Conservation (phyloP, 2,113 vertebrate genomes). For the Lota lota region DNA sequence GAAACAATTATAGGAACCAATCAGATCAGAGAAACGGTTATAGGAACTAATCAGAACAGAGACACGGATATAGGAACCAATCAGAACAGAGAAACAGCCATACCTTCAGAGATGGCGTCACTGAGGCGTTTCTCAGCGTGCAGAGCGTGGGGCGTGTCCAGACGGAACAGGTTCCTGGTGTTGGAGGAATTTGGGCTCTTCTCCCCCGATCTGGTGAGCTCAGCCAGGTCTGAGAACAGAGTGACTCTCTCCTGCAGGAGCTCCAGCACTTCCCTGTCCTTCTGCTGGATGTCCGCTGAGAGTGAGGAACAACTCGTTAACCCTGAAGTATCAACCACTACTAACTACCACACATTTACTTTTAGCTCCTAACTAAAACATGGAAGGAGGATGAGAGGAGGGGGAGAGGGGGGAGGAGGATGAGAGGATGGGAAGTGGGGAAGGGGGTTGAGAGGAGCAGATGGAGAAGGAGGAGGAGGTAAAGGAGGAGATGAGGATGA, state of each 20-base stretch:
- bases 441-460: constrained; percentile 40
- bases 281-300: constrained; percentile 86
- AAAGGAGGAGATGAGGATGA: no score
- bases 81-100: not conserved
- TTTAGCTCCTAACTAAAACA: no score
- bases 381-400: not conserved
- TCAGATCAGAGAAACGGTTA: not conserved
- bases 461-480: no score
- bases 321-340: no score
- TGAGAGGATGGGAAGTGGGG: no score
- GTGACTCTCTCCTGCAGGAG: constrained; percentile 87
- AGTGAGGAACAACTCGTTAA: no score
- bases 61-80: not conserved
- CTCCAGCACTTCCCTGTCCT: constrained; percentile 81
- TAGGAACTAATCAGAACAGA: not conserved
- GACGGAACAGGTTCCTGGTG: constrained; percentile 77
- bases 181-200: constrained; percentile 54
- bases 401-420: no score
- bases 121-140: constrained; percentile 80
- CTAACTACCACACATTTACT: no score
- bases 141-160: constrained; percentile 74
- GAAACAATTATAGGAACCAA: not conserved
- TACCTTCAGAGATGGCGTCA: constrained; percentile 83
- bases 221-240: constrained; percentile 81
- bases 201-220: constrained; percentile 67